A percentile compares a stretch with the other conserved stretches of the same genome.
phyloP scores from a whole-genome alignment of 2,888 invertebrate species.

The Mimumesa dahlbomi region DNA sequence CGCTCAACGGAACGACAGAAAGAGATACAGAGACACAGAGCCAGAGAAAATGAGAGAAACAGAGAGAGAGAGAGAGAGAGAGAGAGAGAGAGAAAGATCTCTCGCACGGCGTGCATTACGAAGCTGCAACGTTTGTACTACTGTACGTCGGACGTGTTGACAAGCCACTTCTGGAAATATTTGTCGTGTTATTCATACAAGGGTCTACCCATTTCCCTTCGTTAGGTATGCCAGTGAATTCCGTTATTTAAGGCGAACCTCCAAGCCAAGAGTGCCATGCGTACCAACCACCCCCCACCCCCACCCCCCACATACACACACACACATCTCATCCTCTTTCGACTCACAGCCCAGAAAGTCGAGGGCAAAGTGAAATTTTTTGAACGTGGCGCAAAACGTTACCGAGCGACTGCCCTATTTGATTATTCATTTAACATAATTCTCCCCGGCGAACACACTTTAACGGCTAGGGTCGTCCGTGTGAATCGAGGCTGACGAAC shows the following conservation, averaged over 20 bases:
- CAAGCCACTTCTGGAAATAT: conserved; percentile 30
- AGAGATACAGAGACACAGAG: neutral
- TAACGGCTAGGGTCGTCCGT: conserved; percentile 12
- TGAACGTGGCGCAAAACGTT: conserved; percentile 1
- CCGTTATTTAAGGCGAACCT: conserved; percentile 22
- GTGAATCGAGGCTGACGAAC: conserved; percentile 30
- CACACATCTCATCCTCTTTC: too few relatives aligned
- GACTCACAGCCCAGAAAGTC: too few relatives aligned
- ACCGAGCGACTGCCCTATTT: conserved; percentile 34
- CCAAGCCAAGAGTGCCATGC: conserved; percentile 20
- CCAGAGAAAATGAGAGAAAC: too few relatives aligned
- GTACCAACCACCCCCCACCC: conserved; percentile 31
- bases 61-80: neutral
- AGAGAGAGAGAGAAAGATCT: too few relatives aligned
- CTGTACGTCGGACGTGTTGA: conserved; percentile 18
- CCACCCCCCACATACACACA: too few relatives aligned
- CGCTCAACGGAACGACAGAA: too few relatives aligned
- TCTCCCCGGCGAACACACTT: conserved; percentile 10
- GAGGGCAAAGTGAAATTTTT: conserved; percentile 2
- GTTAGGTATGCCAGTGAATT: conserved; percentile 13
- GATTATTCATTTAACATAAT: conserved; percentile 38
- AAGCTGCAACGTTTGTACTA: conserved; percentile 7
- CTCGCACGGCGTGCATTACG: neutral
- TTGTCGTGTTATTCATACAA: conserved; percentile 42
- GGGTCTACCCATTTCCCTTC: neutral